phyloP scores from a whole-genome alignment of 1,140 invertebrate species.

The Phortica variegata region DNA sequence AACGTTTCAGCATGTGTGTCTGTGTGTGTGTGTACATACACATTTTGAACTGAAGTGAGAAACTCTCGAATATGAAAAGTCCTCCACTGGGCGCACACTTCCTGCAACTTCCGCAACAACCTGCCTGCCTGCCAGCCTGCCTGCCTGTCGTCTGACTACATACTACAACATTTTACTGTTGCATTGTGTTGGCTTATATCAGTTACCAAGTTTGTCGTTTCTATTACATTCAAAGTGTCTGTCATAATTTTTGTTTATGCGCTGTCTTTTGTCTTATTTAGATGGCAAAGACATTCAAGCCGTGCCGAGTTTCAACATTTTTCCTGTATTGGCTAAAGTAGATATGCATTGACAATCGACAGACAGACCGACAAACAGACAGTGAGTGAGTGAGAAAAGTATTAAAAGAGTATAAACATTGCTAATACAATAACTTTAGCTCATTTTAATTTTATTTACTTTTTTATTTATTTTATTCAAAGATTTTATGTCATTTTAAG shows the following conservation, averaged over 20 bases:
- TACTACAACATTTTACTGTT: slow-evolving; percentile 18
- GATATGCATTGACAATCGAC: too few species aligned
- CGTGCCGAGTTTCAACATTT: slow-evolving; percentile 1
- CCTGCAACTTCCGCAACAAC: slow-evolving; percentile 25
- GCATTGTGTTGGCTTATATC: too few species aligned
- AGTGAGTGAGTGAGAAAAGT: neutral
- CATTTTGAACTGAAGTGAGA: too few species aligned
- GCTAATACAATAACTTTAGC: too few species aligned
- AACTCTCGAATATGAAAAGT: too few species aligned
- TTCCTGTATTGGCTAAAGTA: slow-evolving; percentile 2
- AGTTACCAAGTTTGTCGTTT: slow-evolving; percentile 19
- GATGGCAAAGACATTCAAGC: neutral
- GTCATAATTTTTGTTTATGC: slow-evolving; percentile 23
- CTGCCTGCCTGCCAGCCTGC: slow-evolving; percentile 4
- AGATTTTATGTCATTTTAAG: too few species aligned
- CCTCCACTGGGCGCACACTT: too few species aligned
- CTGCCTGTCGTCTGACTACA: neutral
- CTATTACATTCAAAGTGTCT: slow-evolving; percentile 27
- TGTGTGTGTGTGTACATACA: slow-evolving; percentile 20
- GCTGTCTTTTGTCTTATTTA: neutral
- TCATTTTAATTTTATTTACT: too few species aligned
- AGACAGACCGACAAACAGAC: too few species aligned
- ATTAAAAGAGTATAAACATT: neutral
- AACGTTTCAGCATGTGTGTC: slow-evolving; percentile 12
- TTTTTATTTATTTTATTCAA: too few species aligned